Evolutionary conservation across 2,113 vertebrate species (phyloP).

Genomic region (Marcusenius ussheri): DNA sequence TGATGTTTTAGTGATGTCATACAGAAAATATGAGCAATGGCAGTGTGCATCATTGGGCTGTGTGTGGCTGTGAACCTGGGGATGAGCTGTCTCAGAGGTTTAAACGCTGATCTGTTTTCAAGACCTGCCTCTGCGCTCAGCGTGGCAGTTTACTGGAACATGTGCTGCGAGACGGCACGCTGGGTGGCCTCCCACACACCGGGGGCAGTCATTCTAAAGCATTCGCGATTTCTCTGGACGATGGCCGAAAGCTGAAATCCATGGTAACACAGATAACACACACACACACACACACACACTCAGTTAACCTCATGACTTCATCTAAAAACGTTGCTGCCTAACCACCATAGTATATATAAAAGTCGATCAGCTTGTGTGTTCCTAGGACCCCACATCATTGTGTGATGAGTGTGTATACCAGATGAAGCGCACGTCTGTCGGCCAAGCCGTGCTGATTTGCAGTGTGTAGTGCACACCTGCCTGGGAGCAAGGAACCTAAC

Average conservation of each 20-base stretch:
- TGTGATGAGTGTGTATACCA: not conserved
- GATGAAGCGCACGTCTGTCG: not conserved
- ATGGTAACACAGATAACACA: not conserved
- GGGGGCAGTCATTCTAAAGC: not conserved
- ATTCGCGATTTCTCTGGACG: not conserved
- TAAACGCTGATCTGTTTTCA: not conserved
- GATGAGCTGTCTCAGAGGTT: not conserved
- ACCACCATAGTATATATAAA: not conserved
- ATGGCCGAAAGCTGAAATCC: not conserved
- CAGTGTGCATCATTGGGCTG: not conserved
- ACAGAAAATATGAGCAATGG: not conserved
- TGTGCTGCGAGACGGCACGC: not conserved
- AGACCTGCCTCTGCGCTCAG: not conserved
- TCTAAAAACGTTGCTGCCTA: not conserved
- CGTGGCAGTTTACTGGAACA: not conserved
- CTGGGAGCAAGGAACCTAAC: not conserved
- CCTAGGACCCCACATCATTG: not conserved
- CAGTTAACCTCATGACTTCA: not conserved
- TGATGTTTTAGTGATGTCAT: not conserved
- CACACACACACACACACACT: not conserved
- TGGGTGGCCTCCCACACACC: not conserved
- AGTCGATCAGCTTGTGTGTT: not conserved
- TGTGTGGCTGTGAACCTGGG: not conserved
- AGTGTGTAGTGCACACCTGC: not conserved
- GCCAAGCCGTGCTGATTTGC: not conserved